Conservation (phyloP, 1,140 invertebrate species). For the Trichomalopsis sarcophagae region DNA sequence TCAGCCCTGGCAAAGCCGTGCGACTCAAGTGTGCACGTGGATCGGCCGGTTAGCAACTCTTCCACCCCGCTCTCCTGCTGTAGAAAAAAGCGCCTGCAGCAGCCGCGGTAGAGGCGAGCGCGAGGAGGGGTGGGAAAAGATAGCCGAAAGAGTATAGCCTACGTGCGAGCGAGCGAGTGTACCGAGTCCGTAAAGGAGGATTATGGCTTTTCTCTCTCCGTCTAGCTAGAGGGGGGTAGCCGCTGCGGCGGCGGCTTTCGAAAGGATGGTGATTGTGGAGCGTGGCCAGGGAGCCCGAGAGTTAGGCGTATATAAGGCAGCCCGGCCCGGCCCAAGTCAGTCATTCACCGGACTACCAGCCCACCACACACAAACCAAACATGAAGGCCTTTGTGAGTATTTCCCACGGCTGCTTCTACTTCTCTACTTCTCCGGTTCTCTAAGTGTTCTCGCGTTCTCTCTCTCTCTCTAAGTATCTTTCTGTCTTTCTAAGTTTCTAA, state of each 20-base stretch:
- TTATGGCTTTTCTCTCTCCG: background rate
- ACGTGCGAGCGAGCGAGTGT: background rate
- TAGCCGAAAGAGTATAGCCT: conserved; percentile 12
- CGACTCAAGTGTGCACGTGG: conserved; percentile 40
- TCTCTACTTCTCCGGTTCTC: conserved; percentile 47
- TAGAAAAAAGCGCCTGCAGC: conserved; percentile 6
- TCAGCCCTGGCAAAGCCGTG: conserved; percentile 24
- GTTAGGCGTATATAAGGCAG: conserved; percentile 75
- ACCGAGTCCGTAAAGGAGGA: background rate
- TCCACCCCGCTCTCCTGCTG: background rate
- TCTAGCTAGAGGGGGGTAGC: conserved; percentile 50
- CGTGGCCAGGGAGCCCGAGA: conserved; percentile 73
- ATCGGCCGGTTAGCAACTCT: conserved; percentile 23
- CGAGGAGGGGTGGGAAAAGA: conserved; percentile 17
- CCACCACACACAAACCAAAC: conserved; percentile 73
- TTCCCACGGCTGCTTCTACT: conserved; percentile 48
- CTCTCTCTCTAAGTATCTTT: background rate
- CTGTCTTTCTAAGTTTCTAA: background rate
- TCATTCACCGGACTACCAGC: conserved; percentile 75
- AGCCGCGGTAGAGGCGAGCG: background rate
- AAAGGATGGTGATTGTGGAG: conserved; percentile 77
- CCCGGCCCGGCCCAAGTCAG: conserved; percentile 73
- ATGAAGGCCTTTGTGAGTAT: conserved; percentile 77
- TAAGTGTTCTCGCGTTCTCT: conserved; percentile 17
- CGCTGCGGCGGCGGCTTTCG: conserved; percentile 72